These are phyloP conservation scores for Stenoptilia bipunctidactyla DNA, from an alignment of 2,888 invertebrate species.

Conservation along the genomic window DNA sequence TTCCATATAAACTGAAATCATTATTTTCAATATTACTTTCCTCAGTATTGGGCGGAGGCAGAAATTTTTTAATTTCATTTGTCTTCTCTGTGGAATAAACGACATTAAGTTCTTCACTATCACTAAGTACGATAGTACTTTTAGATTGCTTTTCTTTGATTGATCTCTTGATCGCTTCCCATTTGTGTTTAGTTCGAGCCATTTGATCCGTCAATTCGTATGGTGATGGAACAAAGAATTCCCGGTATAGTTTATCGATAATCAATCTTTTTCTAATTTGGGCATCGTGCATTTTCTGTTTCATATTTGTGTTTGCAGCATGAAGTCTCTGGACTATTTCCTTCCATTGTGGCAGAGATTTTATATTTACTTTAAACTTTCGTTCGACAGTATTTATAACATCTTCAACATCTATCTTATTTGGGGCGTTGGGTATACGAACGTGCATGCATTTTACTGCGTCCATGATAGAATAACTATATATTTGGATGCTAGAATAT, in stretches of 20 bases:
- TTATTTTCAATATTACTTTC: too few species aligned
- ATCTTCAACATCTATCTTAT: conserved; percentile 13
- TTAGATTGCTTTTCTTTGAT: too few species aligned
- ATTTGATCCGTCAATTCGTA: conserved; percentile 38
- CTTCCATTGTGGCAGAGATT: conserved; percentile 38
- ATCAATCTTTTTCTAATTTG: conserved; percentile 34
- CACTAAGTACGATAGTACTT: too few species aligned
- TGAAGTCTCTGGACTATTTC: conserved; percentile 33
- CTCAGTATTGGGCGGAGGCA: too few species aligned
- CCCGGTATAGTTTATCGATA: conserved; percentile 35
- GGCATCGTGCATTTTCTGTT: conserved; percentile 31
- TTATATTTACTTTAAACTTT: conserved; percentile 35
- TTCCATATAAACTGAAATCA: too few species aligned
- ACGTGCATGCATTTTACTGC: neutral
- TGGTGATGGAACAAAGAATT: conserved; percentile 37
- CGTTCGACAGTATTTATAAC: conserved; percentile 36
- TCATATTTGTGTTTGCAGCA: conserved; percentile 25
- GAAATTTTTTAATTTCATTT: too few species aligned
- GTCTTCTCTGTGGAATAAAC: too few species aligned
- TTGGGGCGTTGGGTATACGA: neutral
- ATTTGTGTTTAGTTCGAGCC: conserved; percentile 28
- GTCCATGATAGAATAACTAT: too few species aligned
- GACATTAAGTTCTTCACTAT: too few species aligned
- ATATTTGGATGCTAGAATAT: too few species aligned
- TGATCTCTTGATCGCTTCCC: too few species aligned